These are phyloP conservation scores for Bruchidius siliquastri DNA, from an alignment of 2,888 invertebrate genomes.

Conservation along the genomic window DNA sequence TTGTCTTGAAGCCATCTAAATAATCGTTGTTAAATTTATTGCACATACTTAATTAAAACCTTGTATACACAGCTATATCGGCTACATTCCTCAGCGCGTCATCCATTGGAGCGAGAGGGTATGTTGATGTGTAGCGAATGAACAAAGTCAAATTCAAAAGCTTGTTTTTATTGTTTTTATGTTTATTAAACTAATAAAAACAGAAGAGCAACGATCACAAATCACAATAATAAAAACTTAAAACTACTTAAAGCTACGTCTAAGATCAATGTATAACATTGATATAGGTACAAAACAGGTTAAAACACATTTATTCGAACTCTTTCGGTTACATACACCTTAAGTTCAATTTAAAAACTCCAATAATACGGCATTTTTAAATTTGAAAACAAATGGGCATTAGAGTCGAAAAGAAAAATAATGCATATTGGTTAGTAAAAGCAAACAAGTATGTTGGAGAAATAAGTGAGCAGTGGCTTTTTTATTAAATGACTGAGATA, in stretches of 20 bases:
- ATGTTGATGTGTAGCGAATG: neutral
- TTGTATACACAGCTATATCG: too few species aligned
- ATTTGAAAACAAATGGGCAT: neutral
- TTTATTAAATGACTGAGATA: too few species aligned
- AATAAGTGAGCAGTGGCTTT: too few species aligned
- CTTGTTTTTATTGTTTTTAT: neutral
- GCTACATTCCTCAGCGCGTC: too few species aligned
- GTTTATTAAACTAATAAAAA: conserved; percentile 3
- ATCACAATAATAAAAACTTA: conserved; percentile 15
- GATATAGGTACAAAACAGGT: conserved; percentile 19
- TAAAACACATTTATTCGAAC: neutral
- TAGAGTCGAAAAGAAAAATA: too few species aligned
- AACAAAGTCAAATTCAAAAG: neutral
- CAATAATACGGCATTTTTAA: neutral
- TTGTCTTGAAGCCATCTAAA: too few species aligned
- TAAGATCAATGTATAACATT: conserved; percentile 33
- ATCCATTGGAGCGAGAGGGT: too few species aligned
- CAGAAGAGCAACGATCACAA: conserved; percentile 25
- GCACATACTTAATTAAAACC: too few species aligned
- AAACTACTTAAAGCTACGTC: conserved; percentile 16
- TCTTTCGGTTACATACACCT: neutral
- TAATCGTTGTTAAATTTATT: too few species aligned
- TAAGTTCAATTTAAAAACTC: neutral
- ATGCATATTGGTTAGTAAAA: too few species aligned
- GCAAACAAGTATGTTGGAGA: too few species aligned